phyloP scores from a whole-genome alignment of 2,888 invertebrate genomes.

The Hipparchia semele region DNA sequence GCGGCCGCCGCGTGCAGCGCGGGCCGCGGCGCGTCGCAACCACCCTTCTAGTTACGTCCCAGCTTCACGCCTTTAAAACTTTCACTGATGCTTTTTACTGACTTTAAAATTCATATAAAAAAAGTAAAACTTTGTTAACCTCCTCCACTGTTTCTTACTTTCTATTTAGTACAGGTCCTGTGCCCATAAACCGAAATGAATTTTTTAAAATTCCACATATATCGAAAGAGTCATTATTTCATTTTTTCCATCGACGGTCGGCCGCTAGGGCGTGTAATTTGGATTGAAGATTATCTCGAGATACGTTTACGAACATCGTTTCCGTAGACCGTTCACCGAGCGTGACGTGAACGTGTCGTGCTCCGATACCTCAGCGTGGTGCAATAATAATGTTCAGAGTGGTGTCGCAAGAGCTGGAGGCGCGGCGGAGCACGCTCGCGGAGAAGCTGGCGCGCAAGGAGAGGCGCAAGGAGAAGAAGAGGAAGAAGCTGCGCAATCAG shows the following conservation, averaged over 20 bases:
- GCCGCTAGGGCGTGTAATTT: too few species aligned
- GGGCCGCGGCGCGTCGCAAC: slow-evolving; percentile 24
- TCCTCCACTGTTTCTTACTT: not conserved
- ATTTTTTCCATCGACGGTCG: too few species aligned
- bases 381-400: slow-evolving; percentile 46
- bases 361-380: not conserved
- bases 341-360: too few species aligned
- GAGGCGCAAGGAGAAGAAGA: slow-evolving; percentile 88
- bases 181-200: not conserved
- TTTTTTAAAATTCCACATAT: not conserved
- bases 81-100: not conserved
- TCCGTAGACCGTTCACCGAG: too few species aligned
- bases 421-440: slow-evolving; percentile 86
- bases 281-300: too few species aligned
- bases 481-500: slow-evolving; percentile 83
- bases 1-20: slow-evolving; percentile 36
- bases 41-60: not conserved
- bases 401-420: slow-evolving; percentile 85
- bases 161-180: not conserved
- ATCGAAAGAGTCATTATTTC: too few species aligned
- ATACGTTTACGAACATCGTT: too few species aligned
- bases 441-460: slow-evolving; percentile 89
- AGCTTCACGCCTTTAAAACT: not conserved
- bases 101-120: slow-evolving; percentile 8
- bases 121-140: not conserved